A percentile compares a stretch with the other conserved stretches of the same genome.
These are phyloP conservation scores for Tribolium freemani DNA, from an alignment of 2,888 invertebrate genomes.

Conservation along the genomic window DNA sequence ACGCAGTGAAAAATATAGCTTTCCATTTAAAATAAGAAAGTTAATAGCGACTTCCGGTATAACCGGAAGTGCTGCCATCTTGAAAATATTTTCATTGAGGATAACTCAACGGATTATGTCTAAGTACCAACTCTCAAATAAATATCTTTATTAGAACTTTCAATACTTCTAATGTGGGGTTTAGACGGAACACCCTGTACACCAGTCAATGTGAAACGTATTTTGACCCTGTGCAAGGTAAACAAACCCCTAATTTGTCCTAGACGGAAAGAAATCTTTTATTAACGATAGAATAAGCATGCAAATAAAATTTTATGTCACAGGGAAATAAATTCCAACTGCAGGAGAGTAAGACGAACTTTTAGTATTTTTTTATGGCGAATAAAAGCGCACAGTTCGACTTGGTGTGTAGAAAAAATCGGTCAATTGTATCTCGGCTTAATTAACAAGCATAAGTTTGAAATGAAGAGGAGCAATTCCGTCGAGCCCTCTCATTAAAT, in stretches of 20 bases:
- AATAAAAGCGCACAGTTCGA: background rate
- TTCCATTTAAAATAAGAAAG: too few species aligned
- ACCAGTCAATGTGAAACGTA: background rate
- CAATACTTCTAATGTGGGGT: too few species aligned
- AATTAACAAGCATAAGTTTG: constrained; percentile 21
- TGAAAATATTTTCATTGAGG: too few species aligned
- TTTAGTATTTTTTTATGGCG: background rate
- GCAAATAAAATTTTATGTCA: background rate
- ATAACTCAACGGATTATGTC: too few species aligned
- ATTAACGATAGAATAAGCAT: background rate
- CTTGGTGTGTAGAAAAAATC: background rate
- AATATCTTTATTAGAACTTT: too few species aligned
- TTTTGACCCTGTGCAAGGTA: background rate
- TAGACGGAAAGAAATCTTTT: background rate
- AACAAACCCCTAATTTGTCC: background rate
- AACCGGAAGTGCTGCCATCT: too few species aligned
- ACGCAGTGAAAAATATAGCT: too few species aligned
- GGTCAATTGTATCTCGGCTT: constrained; percentile 1
- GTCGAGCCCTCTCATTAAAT: constrained; percentile 21
- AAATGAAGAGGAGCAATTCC: constrained; percentile 11
- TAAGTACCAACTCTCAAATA: too few species aligned
- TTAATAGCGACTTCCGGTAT: too few species aligned
- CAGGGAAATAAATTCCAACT: background rate
- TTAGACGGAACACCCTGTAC: too few species aligned
- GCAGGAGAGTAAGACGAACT: background rate